Percentiles rank a stretch among this genome's conserved stretches.
Evolutionary conservation across 2,888 invertebrate species (phyloP).

Genomic region (Heliconius hortense): DNA sequence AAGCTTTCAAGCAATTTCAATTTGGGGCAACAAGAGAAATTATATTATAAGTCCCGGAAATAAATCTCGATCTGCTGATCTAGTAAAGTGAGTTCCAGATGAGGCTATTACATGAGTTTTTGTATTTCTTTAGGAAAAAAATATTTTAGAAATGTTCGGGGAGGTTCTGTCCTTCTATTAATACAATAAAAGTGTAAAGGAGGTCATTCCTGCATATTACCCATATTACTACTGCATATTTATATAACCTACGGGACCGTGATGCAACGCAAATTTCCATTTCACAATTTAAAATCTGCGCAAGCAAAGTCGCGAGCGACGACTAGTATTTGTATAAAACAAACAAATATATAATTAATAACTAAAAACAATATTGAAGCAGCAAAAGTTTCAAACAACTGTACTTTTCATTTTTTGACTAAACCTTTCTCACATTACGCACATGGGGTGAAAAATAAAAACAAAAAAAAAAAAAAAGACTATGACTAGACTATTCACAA

Average conservation of each 20-base stretch:
- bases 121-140: constrained; percentile 12
- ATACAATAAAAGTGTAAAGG: too few relatives aligned
- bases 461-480: constrained; percentile 11
- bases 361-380: neutral
- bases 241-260: too few relatives aligned
- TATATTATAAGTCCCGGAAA: constrained; percentile 50
- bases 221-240: too few relatives aligned
- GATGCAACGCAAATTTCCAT: too few relatives aligned
- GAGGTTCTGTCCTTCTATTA: too few relatives aligned
- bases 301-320: too few relatives aligned
- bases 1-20: constrained; percentile 47
- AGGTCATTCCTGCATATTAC: too few relatives aligned
- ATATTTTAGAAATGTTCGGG: too few relatives aligned
- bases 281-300: too few relatives aligned
- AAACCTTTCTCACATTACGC: neutral
- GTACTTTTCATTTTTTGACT: neutral
- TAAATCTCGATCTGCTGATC: constrained; percentile 50
- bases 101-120: constrained; percentile 44
- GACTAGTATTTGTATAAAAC: too few relatives aligned
- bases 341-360: neutral
- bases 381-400: neutral
- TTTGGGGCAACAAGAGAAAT: constrained; percentile 51
- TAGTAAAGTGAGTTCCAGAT: constrained; percentile 45
- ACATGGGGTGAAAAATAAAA: constrained; percentile 10
- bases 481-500: neutral